A percentile compares a stretch with the other conserved stretches of the same genome.
Conservation (phyloP, 1,140 invertebrate species). For the Cyphomyrmex costatus region DNA sequence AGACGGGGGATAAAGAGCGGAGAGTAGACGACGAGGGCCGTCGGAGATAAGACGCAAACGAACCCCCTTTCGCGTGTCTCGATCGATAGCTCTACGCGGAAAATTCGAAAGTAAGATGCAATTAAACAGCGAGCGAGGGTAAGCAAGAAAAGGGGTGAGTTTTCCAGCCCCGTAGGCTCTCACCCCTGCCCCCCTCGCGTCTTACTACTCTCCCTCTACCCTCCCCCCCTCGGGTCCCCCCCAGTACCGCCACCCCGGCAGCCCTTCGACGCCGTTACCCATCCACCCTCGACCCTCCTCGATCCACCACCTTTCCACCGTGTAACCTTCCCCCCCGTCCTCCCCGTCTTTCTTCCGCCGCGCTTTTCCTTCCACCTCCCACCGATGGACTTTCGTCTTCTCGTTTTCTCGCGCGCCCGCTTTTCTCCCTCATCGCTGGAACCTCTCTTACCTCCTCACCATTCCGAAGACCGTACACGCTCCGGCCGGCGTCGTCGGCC, state of each 20-base stretch:
- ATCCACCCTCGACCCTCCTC: constrained; percentile 60
- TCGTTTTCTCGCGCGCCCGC: constrained; percentile 60
- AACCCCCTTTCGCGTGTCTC: constrained; percentile 84
- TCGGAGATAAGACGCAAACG: constrained; percentile 87
- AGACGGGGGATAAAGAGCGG: constrained; percentile 77
- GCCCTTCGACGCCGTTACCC: constrained; percentile 70
- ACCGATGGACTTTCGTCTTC: constrained; percentile 63
- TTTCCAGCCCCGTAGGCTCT: constrained; percentile 82
- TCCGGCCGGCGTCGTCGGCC: constrained; percentile 82
- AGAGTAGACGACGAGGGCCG: constrained; percentile 80
- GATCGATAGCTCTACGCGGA: constrained; percentile 87
- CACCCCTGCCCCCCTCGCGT: constrained; percentile 56
- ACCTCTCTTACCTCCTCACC: constrained; percentile 56
- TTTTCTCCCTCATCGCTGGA: constrained; percentile 52
- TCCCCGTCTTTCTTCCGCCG: constrained; percentile 73
- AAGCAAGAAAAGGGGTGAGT: constrained; percentile 87
- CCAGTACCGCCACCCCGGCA: constrained; percentile 52
- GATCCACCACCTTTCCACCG: constrained; percentile 74
- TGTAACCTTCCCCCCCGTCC: constrained; percentile 64
- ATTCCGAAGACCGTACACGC: constrained; percentile 70
- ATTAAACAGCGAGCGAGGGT: constrained; percentile 87
- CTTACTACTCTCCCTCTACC: constrained; percentile 54
- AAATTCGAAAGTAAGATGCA: constrained; percentile 88
- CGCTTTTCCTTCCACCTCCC: constrained; percentile 48
- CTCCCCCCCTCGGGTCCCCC: constrained; percentile 11